Base-by-base conservation (phyloP, 2,113 vertebrate genomes). In the Fregetta grallaria region DNA sequence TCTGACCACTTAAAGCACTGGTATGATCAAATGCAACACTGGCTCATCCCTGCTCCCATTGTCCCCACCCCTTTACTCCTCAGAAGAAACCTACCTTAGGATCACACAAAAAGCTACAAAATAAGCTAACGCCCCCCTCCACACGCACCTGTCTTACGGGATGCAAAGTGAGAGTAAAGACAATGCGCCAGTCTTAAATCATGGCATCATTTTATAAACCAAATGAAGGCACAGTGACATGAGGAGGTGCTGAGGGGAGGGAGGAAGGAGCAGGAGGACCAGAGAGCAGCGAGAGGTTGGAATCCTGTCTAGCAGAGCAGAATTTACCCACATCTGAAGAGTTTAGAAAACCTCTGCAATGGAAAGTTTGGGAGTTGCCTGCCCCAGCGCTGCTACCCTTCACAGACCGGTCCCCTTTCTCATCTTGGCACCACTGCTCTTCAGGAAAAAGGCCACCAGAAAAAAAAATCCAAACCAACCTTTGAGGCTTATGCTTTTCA, bases 141-240 rank as follows among this genome's bases (percentile, higher is more conserved):
- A 4, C 59, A 4, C 38, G 16, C 7, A 14, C 26, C 65, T 16
- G 47, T 17, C 18, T 22, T 32, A 34, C 7, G 53, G 76, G 73
- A 74, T 67, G 88, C 42, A 3, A 52, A 34, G 58, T 9, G 93
- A 73, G 55, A 86, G 50, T 29, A n/a, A 79, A 75, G 91, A 73
- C 38, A 53, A 52, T 3, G 52, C 61, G 73, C 56, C 93, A 47
- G 62, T 38, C 56, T 45, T 44, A 32, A 16, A 9, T 36, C 56
- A 10, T 18, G 92, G 95, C 84, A 42, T 45, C 38, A 0, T 62
- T 72, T 80, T 59, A 79, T 76, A 71, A 63, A 68, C 75, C 25
- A 26, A 11, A 82, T 40, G 95, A 97, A 97, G 97, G 97, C 97
- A 97, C 97, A 40, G 91, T 77, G 94, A 97, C 63, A 71, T 18